phyloP scores from a whole-genome alignment of 2,888 invertebrate genomes.

The Hipparchia semele region DNA sequence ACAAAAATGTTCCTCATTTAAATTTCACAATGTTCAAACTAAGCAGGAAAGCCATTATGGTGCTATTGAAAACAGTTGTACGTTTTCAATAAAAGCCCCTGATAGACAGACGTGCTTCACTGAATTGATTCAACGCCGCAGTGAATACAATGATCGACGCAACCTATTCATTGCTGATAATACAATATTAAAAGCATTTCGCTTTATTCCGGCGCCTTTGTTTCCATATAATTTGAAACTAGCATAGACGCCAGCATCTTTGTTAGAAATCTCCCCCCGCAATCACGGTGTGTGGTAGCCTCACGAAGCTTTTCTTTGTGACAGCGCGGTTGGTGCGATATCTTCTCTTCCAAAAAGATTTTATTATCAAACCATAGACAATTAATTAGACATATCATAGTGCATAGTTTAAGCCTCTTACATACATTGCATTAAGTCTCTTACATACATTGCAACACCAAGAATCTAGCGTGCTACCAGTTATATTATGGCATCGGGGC shows the following conservation, averaged over 20 bases:
- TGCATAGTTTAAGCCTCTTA: too few species aligned
- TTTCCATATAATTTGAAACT: slow-evolving; percentile 9
- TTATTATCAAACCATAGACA: too few species aligned
- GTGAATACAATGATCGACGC: slow-evolving; percentile 20
- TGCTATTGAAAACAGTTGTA: slow-evolving; percentile 15
- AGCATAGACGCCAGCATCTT: neutral
- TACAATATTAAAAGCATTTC: slow-evolving; percentile 20
- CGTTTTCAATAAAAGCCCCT: slow-evolving; percentile 17
- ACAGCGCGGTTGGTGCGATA: too few species aligned
- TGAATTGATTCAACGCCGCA: slow-evolving; percentile 24
- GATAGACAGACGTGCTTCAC: slow-evolving; percentile 16
- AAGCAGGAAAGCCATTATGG: slow-evolving; percentile 11
- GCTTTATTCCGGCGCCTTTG: slow-evolving; percentile 10
- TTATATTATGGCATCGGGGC: too few species aligned
- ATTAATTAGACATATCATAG: too few species aligned
- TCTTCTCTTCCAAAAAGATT: too few species aligned
- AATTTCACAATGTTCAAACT: slow-evolving; percentile 1
- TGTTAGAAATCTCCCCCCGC: neutral
- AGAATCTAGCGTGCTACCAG: too few species aligned
- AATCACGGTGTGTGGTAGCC: too few species aligned
- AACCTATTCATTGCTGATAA: slow-evolving; percentile 22
- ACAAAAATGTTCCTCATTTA: too few species aligned
- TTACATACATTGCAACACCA: too few species aligned
- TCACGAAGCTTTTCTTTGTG: too few species aligned
- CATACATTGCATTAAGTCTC: too few species aligned